Base-by-base conservation (phyloP, 2,888 invertebrate genomes). In the Drosophila ustulata region DNA sequence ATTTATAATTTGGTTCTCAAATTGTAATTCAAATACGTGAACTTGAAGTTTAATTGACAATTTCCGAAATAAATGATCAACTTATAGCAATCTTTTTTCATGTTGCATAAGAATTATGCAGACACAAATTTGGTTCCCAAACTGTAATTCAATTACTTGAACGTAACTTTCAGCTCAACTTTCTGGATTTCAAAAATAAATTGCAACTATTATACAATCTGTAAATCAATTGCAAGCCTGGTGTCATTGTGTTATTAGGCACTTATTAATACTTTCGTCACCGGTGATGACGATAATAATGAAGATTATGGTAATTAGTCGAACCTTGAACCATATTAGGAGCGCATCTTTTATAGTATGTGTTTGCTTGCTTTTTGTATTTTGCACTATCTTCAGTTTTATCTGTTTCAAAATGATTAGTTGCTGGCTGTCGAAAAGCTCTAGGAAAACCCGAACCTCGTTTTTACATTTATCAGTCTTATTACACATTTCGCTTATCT, bases 281-380 rank as follows among this genome's bases (percentile, higher is more conserved):
- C 66, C 75, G 70, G 72, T 77, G 52, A 34, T 45, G 59, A 52
- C 58, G 37, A 34, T 52, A 30, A 56, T 64, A 51, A 50, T 57
- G 32, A 56, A 49, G 59, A 45, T 51, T 65, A 77, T 67, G 56
- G 52, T 57, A 65, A 64, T 73, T 66, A 56, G 41, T 25, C n/a
- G 66, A 58, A 66, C 75, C 75, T 78, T 75, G 78, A 73, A 78
- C 69, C 74, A 73, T 51, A 57, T 73, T 66, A 63, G 34, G 26
- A 65, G 46, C 57, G 49, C 53, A 53, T 56, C 49, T 64, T 13
- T 18, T 13, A 28, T 30, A n/a, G 28, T 32, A 2, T 37, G 32
- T n/a, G 56, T 37, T 46, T 51, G 18, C 30, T 32, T 13, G 37
- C 37, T 13, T 49, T 13, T 28, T 26, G 3, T 26, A 26, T 47